Base-by-base conservation (phyloP, 2,888 invertebrate genomes). In the Macrosoma leucophasiata region DNA sequence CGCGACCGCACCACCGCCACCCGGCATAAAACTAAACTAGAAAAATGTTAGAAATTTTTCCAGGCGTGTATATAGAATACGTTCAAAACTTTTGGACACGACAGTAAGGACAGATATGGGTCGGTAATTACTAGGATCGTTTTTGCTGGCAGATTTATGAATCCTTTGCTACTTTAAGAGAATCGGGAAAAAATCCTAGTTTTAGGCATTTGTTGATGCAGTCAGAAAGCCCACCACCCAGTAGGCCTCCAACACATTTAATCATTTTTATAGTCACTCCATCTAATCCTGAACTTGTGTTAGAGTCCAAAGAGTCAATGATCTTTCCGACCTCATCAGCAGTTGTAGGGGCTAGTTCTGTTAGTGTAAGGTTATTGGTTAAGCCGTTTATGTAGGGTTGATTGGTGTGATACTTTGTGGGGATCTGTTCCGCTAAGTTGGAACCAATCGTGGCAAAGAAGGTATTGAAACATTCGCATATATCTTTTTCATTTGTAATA, bases 201-300 rank as follows among this genome's bases (percentile, higher is more conserved):
- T 23, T 9, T 3, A 47, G n/a, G 29, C 35, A 39, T 31, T 33
- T 23, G 14, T 41, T 45, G 7, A 44, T 25, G 12, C 39, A 36
- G 1, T 12, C 13, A 2, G 36, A 21, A 4, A 41, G 14, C 2
- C 20, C 13, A 6, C 19, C 21, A 4, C 15, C 8, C 18, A 44
- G 33, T 1, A 29, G n/a, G 13, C 15, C 6, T 29, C 34, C 33
- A 2, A 92, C 73, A 10, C 30, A 33, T 36, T 40, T 40, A 6
- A 43, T 25, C 6, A 10, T n/a, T 29, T 40, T 43, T 9, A 33
- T 33, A 17, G 2, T 39, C 6, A 41, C 36, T 4, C 33, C 25
- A 20, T 44, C 43, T 9, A 39, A 13, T 7, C 43, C 43, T 13
- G 30, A 13, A 18, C 39, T 37, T 4, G 29, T 24, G 17, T 43